These are phyloP conservation scores for Bactericera cockerelli DNA, from an alignment of 1,140 invertebrate genomes.

Conservation along the genomic window DNA sequence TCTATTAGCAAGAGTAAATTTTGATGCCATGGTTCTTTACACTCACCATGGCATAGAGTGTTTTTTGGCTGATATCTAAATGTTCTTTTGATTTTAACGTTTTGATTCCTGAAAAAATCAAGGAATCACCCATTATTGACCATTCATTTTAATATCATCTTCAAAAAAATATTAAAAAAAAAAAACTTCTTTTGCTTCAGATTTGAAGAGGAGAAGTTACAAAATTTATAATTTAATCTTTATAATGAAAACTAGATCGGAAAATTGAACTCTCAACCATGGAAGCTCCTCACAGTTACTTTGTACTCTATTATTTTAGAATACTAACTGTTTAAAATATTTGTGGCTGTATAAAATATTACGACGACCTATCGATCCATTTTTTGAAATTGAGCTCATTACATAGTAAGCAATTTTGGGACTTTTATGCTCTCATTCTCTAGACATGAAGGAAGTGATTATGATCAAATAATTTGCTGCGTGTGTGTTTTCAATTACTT, in stretches of 20 bases:
- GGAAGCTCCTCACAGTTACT: background rate
- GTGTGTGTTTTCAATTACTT: too few species aligned
- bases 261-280: background rate
- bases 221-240: background rate
- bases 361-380: too few species aligned
- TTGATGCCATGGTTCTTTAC: conserved; percentile 8
- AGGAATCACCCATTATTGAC: background rate
- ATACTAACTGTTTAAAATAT: too few species aligned
- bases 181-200: too few species aligned
- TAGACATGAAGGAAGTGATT: too few species aligned
- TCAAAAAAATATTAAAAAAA: background rate
- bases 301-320: too few species aligned
- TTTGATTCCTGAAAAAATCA: conserved; percentile 5
- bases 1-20: background rate
- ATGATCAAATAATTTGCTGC: too few species aligned
- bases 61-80: conserved; percentile 4
- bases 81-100: conserved; percentile 4
- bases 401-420: too few species aligned
- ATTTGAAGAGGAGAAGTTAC: background rate
- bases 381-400: too few species aligned
- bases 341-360: too few species aligned
- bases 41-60: background rate
- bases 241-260: background rate
- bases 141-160: background rate
- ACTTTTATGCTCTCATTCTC: too few species aligned